Evolutionary conservation across 2,888 invertebrate species (phyloP), one percentile per base, ranked within the genome.

Genomic region (Ectemnius cavifrons): DNA sequence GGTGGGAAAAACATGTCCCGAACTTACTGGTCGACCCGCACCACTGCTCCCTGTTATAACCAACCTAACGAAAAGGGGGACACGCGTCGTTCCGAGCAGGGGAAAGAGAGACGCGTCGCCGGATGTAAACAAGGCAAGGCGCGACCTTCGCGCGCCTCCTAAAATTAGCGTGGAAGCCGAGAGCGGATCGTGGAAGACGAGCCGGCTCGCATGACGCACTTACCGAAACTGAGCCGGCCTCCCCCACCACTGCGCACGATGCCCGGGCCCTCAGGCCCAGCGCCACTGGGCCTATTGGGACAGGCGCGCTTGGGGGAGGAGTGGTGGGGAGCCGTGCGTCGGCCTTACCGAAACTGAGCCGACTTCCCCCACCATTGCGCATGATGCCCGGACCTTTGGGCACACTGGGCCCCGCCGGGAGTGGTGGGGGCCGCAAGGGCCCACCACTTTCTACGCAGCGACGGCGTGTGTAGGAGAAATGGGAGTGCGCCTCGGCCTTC

Each of bases 361-460:
- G 73, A 75, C 67, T 60, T 49, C 80, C 82, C 85, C 83, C 78
- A 58, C 84, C 79, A 72, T 59, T 61, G 37, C 14, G 6, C 52
- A 23, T 20, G 46, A 11, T n/a, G 20, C 23, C 23, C 37, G 70
- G 75, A 69, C 74, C 78, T 75, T 71, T 69, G 73, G 65, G 71
- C 52, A 62, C 63, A 68, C n/a, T n/a, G n/a, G n/a, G n/a, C n/a
- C n/a, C n/a, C n/a, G 49, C 67, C 45, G 49, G 20, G 2, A 49
- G 65, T 75, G 63, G 79, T 66, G 69, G 62, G 67, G 57, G 47
- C 61, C 73, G 63, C 49, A 62, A 37, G 78, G 80, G 76, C 70
- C 72, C 77, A 78, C 80, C 81, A 87, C 86, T 87, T 87, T 88
- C 87, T 88, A 87, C 86, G 84, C 84, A 83, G 79, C 80, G 73